Evolutionary conservation across 2,797 vertebrate genomes (phyloP), one percentile per base, ranked within the genome.

Genomic region (Crypturellus tataupa): DNA sequence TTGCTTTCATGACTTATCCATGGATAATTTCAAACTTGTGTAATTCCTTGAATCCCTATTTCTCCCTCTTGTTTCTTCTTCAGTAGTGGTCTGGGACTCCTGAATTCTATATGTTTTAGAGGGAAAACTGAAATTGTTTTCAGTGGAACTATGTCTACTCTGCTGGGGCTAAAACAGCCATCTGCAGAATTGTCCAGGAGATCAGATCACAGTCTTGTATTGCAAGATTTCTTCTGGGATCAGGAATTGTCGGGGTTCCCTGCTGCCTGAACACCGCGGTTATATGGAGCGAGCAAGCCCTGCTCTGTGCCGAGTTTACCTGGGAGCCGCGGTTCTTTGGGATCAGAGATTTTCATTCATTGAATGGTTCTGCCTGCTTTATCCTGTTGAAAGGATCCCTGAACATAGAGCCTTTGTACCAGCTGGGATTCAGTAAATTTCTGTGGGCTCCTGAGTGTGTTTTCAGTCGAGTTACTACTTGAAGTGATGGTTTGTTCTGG

Each of bases 301-400:
- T 37, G 62, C 76, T 92, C 87, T 67, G 49, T 56, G 70, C 72
- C 76, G 78, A 77, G 70, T 87, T 93, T 93, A 87, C 85, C 83
- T 85, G 91, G 83, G 94, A 95, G 87, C 83, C 13, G 2, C 39
- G 63, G 70, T 93, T 93, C 70, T 92, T 96, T 95, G 79, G 80
- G 81, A 94, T 90, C 83, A 93, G 72, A 86, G 62, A 44, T 87
- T 95, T 96, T 91, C 71, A 59, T 94, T 96, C 95, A 70, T 89
- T 90, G 83, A 87, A 65, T 88, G 69, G 65, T 83, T 89, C 62
- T 95, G 89, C 58, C 73, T 68, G 60, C 80, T 83, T 94, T 93
- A 81, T 94, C 92, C 93, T 95, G 67, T 86, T 97, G 85, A 91
- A 96, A 95, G 76, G 95, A 95, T 96, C 65, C 49, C 85, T 90